Evolutionary conservation across 2,888 invertebrate genomes (phyloP), one percentile per base, ranked within the genome.

Genomic region (Amaurobius ferox): DNA sequence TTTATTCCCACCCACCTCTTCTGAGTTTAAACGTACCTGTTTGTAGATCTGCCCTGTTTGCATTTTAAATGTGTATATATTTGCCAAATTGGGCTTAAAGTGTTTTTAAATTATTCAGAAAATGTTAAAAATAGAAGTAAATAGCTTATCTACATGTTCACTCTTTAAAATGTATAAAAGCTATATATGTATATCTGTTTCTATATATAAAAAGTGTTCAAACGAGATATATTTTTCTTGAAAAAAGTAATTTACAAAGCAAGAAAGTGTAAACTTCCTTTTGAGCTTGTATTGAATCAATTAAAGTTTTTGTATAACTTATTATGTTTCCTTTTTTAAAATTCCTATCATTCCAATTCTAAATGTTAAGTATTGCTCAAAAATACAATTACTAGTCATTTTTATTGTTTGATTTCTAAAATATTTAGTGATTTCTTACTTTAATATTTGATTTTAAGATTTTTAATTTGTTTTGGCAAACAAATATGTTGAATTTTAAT

Each of bases 21-120:
- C 44, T 44, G 16, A 44, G 44, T 44, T 44, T 44, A 2, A 44
- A 35, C n/a, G n/a, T n/a, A n/a, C n/a, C n/a, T n/a, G 35, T 55
- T 55, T 55, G 23, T 23, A 44, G 16, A n/a, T n/a, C n/a, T n/a
- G n/a, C n/a, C n/a, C n/a, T n/a, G 55, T 55, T 55, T 55, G 55
- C 2, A 55, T 55, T 55, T 55, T 55, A 23, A 55, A 23, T 55
- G 5, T 55, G 55, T 55, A 55, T 55, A 55, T 55, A 55, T 55
- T 55, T 19, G 55, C 55, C 23, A 5, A 3, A 44, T 44, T 44
- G n/a, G 44, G 44, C 44, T 44, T 44, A 44, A n/a, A n/a, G n/a
- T n/a, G n/a, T n/a, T 44, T 44, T 44, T 55, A 23, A 55, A 55
- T 3, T 23, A 23, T 55, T 44, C n/a, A 16, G n/a, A 44, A 11